A percentile compares a stretch with the other conserved stretches of the same genome.
These are phyloP conservation scores for Hypothenemus hampei DNA, from an alignment of 1,140 invertebrate genomes.

Conservation along the genomic window DNA sequence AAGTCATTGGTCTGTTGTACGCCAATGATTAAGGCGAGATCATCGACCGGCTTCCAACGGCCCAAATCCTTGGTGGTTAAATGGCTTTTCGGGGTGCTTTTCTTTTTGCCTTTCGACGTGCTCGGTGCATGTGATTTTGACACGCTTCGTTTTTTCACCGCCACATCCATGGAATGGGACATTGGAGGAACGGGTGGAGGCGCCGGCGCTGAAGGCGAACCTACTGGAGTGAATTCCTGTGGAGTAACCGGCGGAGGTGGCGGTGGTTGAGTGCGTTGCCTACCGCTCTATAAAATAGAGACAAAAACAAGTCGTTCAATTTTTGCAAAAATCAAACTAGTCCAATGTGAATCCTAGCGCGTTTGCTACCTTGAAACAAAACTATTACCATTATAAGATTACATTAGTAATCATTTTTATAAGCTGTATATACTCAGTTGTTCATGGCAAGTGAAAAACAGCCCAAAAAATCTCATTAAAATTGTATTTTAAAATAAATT, in stretches of 20 bases:
- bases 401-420: too few species aligned
- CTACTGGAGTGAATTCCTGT: constrained; percentile 39
- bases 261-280: constrained; percentile 44
- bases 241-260: constrained; percentile 42
- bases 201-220: constrained; percentile 30
- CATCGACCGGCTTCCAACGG: constrained; percentile 95
- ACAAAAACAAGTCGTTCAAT: neutral
- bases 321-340: neutral
- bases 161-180: constrained; percentile 34
- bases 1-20: constrained; percentile 92
- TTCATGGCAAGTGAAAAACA: too few species aligned
- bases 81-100: constrained; percentile 58
- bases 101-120: constrained; percentile 44
- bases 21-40: constrained; percentile 87
- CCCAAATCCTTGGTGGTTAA: constrained; percentile 80
- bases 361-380: too few species aligned
- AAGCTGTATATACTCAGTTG: too few species aligned
- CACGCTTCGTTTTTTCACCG: constrained; percentile 35
- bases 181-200: constrained; percentile 5
- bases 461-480: too few species aligned
- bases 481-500: neutral
- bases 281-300: constrained; percentile 44
- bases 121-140: constrained; percentile 33
- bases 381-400: too few species aligned
- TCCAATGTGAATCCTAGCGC: too few species aligned